Conservation (phyloP, 2,113 vertebrate genomes). For the Panthera tigris region DNA sequence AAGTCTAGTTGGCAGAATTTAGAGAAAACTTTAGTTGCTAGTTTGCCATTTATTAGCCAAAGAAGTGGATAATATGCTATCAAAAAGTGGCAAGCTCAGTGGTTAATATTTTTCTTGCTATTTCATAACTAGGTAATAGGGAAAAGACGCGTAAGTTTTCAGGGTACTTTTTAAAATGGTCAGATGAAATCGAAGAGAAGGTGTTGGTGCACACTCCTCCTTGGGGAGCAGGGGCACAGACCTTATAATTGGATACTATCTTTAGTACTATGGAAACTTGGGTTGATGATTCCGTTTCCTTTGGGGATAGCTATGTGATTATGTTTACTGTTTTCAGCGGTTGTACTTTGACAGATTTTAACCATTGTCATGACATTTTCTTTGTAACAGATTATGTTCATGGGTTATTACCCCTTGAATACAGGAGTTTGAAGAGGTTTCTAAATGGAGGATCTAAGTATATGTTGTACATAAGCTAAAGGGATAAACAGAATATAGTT, state of each 20-base stretch:
- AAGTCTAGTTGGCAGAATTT: constrained; percentile 91
- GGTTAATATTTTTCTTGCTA: constrained; percentile 88
- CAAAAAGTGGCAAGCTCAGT: constrained; percentile 89
- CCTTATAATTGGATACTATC: background rate
- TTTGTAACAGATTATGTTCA: background rate
- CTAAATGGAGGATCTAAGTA: background rate
- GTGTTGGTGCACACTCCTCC: constrained; percentile 24
- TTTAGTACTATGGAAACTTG: background rate
- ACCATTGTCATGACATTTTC: background rate
- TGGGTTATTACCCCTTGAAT: background rate
- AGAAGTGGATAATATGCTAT: constrained; percentile 92
- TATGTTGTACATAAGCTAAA: background rate
- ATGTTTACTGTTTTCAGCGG: background rate
- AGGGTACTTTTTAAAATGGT: constrained; percentile 59
- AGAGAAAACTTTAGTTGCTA: constrained; percentile 94
- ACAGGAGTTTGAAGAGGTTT: constrained; percentile 1
- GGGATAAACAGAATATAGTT: background rate
- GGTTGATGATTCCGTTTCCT: constrained; percentile 29
- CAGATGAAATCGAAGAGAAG: constrained; percentile 55
- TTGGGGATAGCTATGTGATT: background rate
- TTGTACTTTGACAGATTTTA: constrained; percentile 15
- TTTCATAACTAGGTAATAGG: constrained; percentile 74
- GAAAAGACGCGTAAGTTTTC: constrained; percentile 53
- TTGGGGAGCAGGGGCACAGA: background rate
- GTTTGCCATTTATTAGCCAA: constrained; percentile 93